These are phyloP conservation scores for Stichodactyla mertensii DNA, from an alignment of 64 coral and sea anemone genomes.

Conservation along the genomic window DNA sequence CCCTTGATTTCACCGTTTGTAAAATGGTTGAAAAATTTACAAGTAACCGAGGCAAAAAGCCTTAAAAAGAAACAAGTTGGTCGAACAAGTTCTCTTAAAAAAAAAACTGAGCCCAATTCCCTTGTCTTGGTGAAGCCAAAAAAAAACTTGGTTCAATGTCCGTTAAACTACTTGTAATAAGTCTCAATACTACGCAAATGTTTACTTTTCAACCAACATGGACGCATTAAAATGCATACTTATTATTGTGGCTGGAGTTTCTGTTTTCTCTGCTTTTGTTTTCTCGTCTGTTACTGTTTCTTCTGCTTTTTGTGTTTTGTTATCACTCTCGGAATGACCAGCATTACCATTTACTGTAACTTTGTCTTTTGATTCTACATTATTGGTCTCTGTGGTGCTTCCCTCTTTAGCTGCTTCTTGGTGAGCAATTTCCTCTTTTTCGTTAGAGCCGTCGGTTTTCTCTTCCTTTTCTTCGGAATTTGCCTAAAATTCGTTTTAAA, in stretches of 20 bases:
- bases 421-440: not conserved
- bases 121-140: no score
- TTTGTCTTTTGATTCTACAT: conserved; percentile 1
- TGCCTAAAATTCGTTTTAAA: not conserved
- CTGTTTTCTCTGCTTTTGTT: not conserved
- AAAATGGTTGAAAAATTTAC: no score
- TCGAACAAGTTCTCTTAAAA: no score
- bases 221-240: not conserved
- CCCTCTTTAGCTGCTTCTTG: not conserved
- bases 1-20: no score
- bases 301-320: conserved; percentile 1
- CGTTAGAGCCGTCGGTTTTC: no score
- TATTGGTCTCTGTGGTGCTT: not conserved
- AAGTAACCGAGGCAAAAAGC: no score
- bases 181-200: no score
- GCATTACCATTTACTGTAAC: conserved; percentile 17
- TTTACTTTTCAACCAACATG: no score
- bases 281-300: conserved; percentile 2
- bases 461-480: conserved; percentile 1
- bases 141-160: no score
- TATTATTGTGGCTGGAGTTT: not conserved
- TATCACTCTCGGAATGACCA: conserved; percentile 2
- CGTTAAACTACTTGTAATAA: no score
- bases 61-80: no score
- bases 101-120: no score